Evolutionary conservation across 2,888 invertebrate species (phyloP).

Genomic region (Hydriomena furcata): DNA sequence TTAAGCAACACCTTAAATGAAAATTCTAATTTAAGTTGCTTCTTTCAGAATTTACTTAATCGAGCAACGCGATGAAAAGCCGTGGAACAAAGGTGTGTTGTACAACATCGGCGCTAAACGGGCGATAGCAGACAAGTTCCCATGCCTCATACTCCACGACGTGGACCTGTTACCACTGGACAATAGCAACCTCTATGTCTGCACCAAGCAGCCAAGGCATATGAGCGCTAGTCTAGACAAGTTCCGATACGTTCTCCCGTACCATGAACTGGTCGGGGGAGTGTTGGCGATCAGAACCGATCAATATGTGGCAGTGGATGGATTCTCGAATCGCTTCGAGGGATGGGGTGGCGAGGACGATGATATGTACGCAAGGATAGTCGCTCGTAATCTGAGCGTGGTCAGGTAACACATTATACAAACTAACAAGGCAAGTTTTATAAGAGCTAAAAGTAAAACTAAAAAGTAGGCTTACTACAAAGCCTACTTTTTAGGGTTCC

Average conservation of each 20-base stretch:
- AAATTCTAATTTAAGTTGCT: background rate
- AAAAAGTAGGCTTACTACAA: too few species aligned
- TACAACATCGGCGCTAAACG: constrained; percentile 93
- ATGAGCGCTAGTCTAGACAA: constrained; percentile 94
- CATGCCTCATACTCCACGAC: constrained; percentile 95
- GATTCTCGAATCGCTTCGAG: constrained; percentile 69
- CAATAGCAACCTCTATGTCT: constrained; percentile 91
- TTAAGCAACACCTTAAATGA: too few species aligned
- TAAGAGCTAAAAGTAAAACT: too few species aligned
- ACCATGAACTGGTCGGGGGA: constrained; percentile 61
- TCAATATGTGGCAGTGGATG: constrained; percentile 60
- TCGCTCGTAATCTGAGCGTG: constrained; percentile 47
- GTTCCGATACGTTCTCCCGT: constrained; percentile 71
- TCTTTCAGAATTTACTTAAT: constrained; percentile 88
- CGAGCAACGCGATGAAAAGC: constrained; percentile 89
- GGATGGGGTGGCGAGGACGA: constrained; percentile 80
- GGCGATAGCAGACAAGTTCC: constrained; percentile 87
- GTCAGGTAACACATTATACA: constrained; percentile 43
- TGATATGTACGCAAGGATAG: constrained; percentile 60
- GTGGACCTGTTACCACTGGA: constrained; percentile 94
- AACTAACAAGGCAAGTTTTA: too few species aligned
- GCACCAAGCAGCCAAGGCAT: constrained; percentile 90
- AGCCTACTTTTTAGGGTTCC: too few species aligned
- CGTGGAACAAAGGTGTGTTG: constrained; percentile 94
- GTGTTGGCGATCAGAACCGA: constrained; percentile 63